Base-by-base conservation (phyloP, 2,888 invertebrate species). In the Platycnemis pennipes region DNA sequence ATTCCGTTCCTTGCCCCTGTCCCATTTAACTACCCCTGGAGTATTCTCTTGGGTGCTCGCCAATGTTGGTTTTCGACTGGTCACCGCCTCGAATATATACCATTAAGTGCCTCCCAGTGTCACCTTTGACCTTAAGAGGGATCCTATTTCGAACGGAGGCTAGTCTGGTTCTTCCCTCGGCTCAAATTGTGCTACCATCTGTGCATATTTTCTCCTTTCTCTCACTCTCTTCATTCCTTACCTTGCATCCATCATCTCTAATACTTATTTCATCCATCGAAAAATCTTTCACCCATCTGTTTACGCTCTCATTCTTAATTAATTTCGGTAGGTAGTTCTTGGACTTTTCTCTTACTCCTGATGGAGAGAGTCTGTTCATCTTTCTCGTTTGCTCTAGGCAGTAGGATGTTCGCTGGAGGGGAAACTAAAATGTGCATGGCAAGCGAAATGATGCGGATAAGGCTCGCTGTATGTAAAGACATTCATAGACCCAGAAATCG, bases 51-150 rank as follows among this genome's bases (percentile, higher is more conserved):
- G 26, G 7, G 3, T 8, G 26, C 63, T 1, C 7, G n/a, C n/a
- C n/a, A n/a, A n/a, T n/a, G n/a, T 13, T 77, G 37, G 8, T 37
- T 77, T 77, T 31, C 77, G 13, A 8, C 11, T 5, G 77, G 77
- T 77, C 77, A 37, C 77, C 77, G 37, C 5, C 31, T 77, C 26
- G 37, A 37, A 26, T 37, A 11, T 16, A 11, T 13, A 77, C 37
- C 11, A 77, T 7, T 16, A 63, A 37, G 31, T 77, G 37, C 16
- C 37, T 31, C 37, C 37, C 2, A 77, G 77, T 63, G 77, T 77
- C 77, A 77, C 77, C 77, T 77, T 77, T 77, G 77, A 77, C 77
- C 77, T 77, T 77, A 77, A 77, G 77, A 77, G n/a, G 77, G 13
- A 37, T 37, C 37, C 77, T 77, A 77, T 77, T 77, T 77, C 77